Evolutionary conservation across 2,888 invertebrate species (phyloP).

Genomic region (Oasisia sp.): DNA sequence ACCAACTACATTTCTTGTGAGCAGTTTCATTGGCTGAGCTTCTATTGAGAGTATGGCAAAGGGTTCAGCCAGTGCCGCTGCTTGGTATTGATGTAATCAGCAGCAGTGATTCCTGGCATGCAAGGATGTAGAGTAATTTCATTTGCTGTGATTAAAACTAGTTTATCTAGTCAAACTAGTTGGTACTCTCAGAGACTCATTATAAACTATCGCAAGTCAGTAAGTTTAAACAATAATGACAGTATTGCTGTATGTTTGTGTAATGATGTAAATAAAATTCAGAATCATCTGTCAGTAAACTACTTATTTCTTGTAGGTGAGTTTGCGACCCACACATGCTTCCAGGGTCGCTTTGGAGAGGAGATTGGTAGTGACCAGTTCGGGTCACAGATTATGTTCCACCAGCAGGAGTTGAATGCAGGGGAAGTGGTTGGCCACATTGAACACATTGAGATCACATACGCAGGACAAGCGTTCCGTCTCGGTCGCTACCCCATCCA

Average conservation of each 20-base stretch:
- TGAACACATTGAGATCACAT: constrained; percentile 39
- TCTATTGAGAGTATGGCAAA: too few species aligned
- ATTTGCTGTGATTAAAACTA: too few species aligned
- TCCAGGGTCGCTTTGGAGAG: constrained; percentile 61
- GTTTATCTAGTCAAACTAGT: too few species aligned
- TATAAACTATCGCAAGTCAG: too few species aligned
- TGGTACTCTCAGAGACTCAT: too few species aligned
- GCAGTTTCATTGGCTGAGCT: too few species aligned
- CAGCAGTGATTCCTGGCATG: too few species aligned
- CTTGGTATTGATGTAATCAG: too few species aligned
- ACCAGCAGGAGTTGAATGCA: constrained; percentile 22
- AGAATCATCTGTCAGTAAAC: not conserved
- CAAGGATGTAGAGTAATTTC: too few species aligned
- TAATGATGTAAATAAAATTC: not conserved
- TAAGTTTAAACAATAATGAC: too few species aligned
- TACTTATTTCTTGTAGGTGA: constrained; percentile 50
- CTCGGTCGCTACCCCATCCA: constrained; percentile 49
- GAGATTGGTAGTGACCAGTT: constrained; percentile 60
- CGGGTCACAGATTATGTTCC: constrained; percentile 56
- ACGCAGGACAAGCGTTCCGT: constrained; percentile 47
- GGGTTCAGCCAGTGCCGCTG: too few species aligned
- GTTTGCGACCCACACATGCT: constrained; percentile 60
- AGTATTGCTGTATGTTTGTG: not conserved
- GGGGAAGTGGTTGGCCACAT: constrained; percentile 33
- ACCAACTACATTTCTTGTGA: too few species aligned